Evolutionary conservation across 30 jellyfish, hydroid and myxozoan genomes (phyloP).

Genomic region (Phacellophora camtschatica): DNA sequence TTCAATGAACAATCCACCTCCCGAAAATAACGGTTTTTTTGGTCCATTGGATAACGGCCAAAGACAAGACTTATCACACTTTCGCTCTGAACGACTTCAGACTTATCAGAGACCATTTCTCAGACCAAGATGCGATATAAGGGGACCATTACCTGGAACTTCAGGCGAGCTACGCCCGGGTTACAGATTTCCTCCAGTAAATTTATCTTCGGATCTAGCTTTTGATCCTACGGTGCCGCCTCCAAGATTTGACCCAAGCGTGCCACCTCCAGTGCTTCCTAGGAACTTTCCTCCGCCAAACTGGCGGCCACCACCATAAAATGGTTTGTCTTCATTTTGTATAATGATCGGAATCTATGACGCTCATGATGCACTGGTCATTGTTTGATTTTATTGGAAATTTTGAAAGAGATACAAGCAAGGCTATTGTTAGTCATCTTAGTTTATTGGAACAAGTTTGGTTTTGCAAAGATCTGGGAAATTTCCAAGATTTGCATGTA

Average conservation of each 20-base stretch:
- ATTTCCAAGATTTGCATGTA: too few relatives aligned
- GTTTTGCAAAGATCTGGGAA: too few relatives aligned
- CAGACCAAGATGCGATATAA: background rate
- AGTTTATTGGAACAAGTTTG: too few relatives aligned
- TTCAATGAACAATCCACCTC: background rate
- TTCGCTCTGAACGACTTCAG: too few relatives aligned
- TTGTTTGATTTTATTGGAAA: too few relatives aligned
- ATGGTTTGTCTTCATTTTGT: background rate
- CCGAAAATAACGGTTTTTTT: background rate
- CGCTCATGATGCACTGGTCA: too few relatives aligned
- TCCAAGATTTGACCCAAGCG: background rate
- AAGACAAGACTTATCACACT: too few relatives aligned
- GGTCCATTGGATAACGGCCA: background rate
- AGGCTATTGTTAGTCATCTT: too few relatives aligned
- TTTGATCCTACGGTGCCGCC: conserved; percentile 36
- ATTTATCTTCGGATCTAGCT: background rate
- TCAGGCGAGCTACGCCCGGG: background rate
- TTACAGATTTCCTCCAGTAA: background rate
- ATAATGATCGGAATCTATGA: too few relatives aligned
- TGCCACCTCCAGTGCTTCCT: background rate
- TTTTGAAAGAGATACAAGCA: too few relatives aligned
- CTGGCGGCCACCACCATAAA: background rate
- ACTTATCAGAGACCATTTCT: too few relatives aligned
- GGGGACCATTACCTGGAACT: background rate
- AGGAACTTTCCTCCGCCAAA: background rate